Evolutionary conservation across 2,797 vertebrate species (phyloP).

Genomic region (Lerista edwardsae): DNA sequence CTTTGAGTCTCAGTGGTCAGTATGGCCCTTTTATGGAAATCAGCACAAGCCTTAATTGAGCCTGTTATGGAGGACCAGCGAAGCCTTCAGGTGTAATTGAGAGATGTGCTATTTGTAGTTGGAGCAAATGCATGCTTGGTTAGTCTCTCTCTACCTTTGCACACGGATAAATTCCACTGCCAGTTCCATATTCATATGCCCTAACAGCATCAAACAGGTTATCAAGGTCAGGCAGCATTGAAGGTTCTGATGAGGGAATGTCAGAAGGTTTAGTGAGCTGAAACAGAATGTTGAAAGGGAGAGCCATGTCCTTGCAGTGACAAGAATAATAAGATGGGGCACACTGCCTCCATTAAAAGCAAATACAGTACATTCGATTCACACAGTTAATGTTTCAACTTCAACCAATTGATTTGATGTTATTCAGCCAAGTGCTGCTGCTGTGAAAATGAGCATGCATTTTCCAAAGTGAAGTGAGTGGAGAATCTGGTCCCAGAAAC

Average conservation of each 20-base stretch:
- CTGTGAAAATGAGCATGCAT: neutral
- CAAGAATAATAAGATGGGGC: neutral
- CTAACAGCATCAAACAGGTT: conserved; percentile 1
- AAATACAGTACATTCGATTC: neutral
- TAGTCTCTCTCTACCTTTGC: conserved; percentile 6
- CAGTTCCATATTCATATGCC: conserved; percentile 8
- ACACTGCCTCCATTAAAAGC: accelerated
- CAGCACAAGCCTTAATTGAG: neutral
- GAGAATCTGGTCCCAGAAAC: neutral
- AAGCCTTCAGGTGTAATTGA: neutral
- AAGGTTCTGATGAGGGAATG: conserved; percentile 4
- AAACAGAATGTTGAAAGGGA: neutral
- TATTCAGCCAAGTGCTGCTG: conserved; percentile 26
- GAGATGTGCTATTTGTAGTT: neutral
- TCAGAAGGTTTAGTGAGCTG: neutral
- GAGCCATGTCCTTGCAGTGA: accelerated
- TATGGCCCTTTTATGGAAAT: neutral
- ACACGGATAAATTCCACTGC: conserved; percentile 20
- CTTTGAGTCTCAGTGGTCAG: neutral
- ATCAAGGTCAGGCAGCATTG: conserved; percentile 23
- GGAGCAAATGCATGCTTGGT: neutral
- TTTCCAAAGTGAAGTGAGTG: neutral
- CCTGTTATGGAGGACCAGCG: neutral
- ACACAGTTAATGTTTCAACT: neutral
- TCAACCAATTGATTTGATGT: neutral